Evolutionary conservation across 2,888 invertebrate genomes (phyloP).

Genomic region (Campopleginae sp.): DNA sequence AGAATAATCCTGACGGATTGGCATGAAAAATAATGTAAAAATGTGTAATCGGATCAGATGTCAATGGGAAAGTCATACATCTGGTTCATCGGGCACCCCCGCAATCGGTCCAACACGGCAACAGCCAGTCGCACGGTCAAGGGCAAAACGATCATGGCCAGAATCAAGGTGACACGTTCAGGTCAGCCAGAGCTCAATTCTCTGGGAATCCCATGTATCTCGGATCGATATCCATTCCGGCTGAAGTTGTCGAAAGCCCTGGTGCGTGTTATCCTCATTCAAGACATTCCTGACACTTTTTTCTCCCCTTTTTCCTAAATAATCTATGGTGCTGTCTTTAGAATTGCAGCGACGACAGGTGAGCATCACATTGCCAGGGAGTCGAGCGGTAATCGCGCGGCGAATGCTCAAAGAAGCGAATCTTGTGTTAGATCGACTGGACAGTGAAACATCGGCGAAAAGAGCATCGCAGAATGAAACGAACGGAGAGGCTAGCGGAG

Average conservation of each 20-base stretch:
- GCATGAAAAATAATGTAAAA: not conserved
- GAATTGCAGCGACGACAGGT: conserved; percentile 85
- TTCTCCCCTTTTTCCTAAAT: not conserved
- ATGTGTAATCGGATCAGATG: conserved; percentile 86
- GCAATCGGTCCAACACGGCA: conserved; percentile 31
- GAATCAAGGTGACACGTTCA: conserved; percentile 35
- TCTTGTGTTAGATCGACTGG: conserved; percentile 84
- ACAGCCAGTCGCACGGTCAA: conserved; percentile 10
- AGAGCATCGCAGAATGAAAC: conserved; percentile 75
- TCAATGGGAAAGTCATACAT: conserved; percentile 96
- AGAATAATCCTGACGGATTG: not conserved
- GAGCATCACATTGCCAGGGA: conserved; percentile 85
- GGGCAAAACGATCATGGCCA: conserved; percentile 25
- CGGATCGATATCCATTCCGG: conserved; percentile 87
- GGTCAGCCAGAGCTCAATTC: conserved; percentile 72
- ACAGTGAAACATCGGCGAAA: conserved; percentile 78
- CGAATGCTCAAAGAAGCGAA: conserved; percentile 85
- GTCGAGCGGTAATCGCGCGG: conserved; percentile 85
- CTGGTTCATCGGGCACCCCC: conserved; percentile 92
- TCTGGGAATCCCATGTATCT: conserved; percentile 86
- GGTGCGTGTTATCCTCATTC: conserved; percentile 49
- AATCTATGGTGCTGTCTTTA: conserved; percentile 59
- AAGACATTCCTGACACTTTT: not conserved
- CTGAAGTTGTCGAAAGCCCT: conserved; percentile 82
- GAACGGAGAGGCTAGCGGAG: not conserved